Base-by-base conservation (phyloP, 2,888 invertebrate species). In the Gasteruption jaculator region DNA sequence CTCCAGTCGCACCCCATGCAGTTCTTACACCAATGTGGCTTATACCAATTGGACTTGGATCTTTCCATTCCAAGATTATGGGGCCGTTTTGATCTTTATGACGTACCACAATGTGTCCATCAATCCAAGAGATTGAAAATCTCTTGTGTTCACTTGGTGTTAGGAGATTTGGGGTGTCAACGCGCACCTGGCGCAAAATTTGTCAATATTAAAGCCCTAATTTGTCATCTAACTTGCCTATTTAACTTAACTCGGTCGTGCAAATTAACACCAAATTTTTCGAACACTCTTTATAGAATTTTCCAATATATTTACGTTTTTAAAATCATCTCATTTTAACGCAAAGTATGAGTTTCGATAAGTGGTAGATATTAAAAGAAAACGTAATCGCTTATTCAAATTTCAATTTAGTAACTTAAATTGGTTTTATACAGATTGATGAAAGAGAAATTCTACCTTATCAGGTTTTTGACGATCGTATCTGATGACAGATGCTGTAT, bases 11-110 rank as follows among this genome's bases (percentile, higher is more conserved):
- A 41, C 83, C 83, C 76, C 80, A 83, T 43, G 74, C 78, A 10
- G 81, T 81, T 44, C 82, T 75, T 44, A 82, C 74, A 31, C 81
- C 83, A 59, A 81, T 77, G 71, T 79, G 76, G 42, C 77, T 75
- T 39, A 82, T 66, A 32, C 76, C 75, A 66, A 81, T 78, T 5
- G 81, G 79, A 10, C 73, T 61, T 4, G 79, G 76, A 61, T 82
- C 79, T 48, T 69, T 64, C 80, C 81, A 82, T 53, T 78, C 76
- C 74, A 82, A 71, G 46, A 81, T 63, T 41, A 76, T 64, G 16
- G 72, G 73, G 16, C 77, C 79, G 21, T 59, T 61, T 15, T 74
- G 65, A 21, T 60, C 60, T 41, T 74, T 73, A 46, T 76, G 72
- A 29, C 75, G 75, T 38, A 79, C 75, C 41, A 68, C 54, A 57